phyloP scores from a whole-genome alignment of 2,113 vertebrate genomes.

The Elaphurus davidianus region DNA sequence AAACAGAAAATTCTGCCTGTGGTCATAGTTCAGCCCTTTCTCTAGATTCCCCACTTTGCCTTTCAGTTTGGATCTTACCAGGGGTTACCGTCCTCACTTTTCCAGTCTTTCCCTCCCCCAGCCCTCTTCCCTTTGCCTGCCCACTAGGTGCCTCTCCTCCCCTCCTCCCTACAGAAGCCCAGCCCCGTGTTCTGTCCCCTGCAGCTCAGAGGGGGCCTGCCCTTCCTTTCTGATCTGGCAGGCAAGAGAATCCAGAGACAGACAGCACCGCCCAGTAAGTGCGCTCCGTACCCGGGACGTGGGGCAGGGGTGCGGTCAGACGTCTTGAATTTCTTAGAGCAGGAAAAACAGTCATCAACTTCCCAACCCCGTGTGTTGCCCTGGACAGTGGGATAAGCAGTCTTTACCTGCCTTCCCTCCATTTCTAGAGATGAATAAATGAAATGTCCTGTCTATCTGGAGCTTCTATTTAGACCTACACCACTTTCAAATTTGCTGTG shows the following conservation, averaged over 20 bases:
- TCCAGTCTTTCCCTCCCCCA: neutral
- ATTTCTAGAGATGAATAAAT: neutral
- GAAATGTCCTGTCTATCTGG: neutral
- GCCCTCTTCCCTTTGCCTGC: neutral
- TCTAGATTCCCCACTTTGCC: too few species aligned
- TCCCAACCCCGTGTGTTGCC: too few species aligned
- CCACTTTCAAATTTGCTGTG: neutral
- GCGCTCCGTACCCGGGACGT: neutral
- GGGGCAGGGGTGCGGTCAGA: neutral
- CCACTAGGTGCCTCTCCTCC: neutral
- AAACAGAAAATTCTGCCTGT: neutral
- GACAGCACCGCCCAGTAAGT: too few species aligned
- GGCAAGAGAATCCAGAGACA: neutral
- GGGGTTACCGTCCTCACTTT: neutral
- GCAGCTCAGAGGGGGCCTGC: neutral
- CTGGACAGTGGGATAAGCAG: neutral
- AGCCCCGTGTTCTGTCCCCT: neutral
- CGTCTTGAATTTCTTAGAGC: neutral
- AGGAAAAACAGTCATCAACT: neutral
- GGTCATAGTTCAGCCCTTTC: neutral
- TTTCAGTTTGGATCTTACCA: neutral
- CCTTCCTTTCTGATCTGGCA: neutral
- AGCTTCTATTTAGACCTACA: neutral
- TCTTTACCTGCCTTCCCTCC: neutral
- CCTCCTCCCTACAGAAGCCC: neutral